Percentiles rank a stretch among this genome's conserved stretches.
Evolutionary conservation across 2,113 vertebrate genomes (phyloP).

Genomic region (Australoheros scitulus): DNA sequence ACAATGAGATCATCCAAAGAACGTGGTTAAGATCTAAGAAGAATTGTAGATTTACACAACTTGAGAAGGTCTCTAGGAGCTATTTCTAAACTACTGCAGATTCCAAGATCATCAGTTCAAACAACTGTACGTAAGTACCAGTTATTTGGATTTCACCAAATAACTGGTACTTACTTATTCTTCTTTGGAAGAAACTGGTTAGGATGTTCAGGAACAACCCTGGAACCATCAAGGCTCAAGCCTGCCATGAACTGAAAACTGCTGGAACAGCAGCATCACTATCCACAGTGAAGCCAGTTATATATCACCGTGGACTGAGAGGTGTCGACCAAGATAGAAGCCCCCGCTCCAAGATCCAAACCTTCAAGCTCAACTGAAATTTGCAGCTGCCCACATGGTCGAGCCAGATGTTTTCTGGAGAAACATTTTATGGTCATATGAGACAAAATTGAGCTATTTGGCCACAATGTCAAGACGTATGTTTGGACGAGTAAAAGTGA

Average conservation of each 20-base stretch:
- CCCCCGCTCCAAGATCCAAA: too few relatives aligned
- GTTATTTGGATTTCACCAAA: too few relatives aligned
- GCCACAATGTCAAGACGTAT: not conserved
- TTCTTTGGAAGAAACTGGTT: too few relatives aligned
- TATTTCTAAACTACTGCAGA: too few relatives aligned
- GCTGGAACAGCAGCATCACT: not conserved
- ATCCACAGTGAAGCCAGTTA: too few relatives aligned
- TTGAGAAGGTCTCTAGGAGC: too few relatives aligned
- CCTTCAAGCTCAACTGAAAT: too few relatives aligned
- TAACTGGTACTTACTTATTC: too few relatives aligned
- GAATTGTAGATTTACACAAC: not conserved
- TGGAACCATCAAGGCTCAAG: too few relatives aligned
- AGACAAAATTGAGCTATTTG: not conserved
- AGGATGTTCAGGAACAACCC: too few relatives aligned
- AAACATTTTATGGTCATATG: not conserved
- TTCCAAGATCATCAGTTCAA: too few relatives aligned
- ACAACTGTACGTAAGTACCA: too few relatives aligned
- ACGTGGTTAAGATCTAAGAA: not conserved
- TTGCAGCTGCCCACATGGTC: not conserved
- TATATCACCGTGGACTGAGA: not conserved
- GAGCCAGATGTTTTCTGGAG: not conserved
- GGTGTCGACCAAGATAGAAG: not conserved
- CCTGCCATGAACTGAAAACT: not conserved
- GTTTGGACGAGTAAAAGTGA: not conserved
- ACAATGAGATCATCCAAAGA: not conserved